phyloP scores from a whole-genome alignment of 2,888 invertebrate genomes.

The Cistogaster globosa region DNA sequence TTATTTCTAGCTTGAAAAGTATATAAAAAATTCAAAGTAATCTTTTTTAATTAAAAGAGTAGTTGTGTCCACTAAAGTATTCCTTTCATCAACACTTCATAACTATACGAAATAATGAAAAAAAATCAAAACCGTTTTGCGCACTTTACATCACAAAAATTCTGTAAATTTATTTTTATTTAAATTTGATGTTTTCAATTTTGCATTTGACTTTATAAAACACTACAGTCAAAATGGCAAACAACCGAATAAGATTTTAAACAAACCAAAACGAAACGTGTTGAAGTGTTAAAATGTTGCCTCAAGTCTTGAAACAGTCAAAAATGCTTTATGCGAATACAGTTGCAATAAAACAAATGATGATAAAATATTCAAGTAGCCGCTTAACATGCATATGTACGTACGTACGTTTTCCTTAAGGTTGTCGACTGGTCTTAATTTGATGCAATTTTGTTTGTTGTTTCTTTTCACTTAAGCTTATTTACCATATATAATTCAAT shows the following conservation, averaged over 20 bases:
- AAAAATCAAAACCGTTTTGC: no score
- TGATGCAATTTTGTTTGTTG: constrained; percentile 12
- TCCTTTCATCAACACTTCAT: no score
- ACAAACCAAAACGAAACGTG: constrained; percentile 7
- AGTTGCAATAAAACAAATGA: constrained; percentile 30
- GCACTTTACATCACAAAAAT: no score
- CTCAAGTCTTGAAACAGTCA: constrained; percentile 34
- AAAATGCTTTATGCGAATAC: background rate
- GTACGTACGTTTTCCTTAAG: constrained; percentile 10
- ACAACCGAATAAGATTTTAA: background rate
- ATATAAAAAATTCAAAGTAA: no score
- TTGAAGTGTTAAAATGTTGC: constrained; percentile 61
- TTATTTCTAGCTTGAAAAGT: no score
- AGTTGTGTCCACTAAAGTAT: no score
- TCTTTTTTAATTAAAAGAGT: no score
- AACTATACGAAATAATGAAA: no score
- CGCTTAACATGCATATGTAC: no score
- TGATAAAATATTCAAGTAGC: constrained; percentile 52
- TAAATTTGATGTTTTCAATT: no score
- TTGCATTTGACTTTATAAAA: background rate
- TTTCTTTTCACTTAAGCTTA: background rate
- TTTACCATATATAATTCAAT: constrained; percentile 3
- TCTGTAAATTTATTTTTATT: no score
- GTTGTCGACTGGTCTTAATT: constrained; percentile 50
- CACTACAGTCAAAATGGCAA: background rate